Base-by-base conservation (phyloP, 2,888 invertebrate genomes). In the Encarsia formosa region DNA sequence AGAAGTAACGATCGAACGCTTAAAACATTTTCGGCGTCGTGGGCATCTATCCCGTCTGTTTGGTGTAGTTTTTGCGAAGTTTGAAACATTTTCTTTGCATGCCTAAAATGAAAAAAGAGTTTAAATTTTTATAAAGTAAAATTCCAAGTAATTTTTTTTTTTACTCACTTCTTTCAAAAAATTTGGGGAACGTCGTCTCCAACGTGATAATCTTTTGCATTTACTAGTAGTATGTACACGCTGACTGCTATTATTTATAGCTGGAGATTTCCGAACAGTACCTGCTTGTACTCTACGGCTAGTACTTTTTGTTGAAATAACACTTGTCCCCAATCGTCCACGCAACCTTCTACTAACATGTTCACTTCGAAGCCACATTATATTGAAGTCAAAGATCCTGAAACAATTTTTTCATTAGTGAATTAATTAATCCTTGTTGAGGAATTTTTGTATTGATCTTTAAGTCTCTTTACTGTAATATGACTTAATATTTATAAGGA, bases 331-430 rank as follows among this genome's bases (percentile, higher is more conserved):
- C 45, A 71, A 62, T 57, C 73, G 70, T 49, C 71, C 72, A 49
- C 73, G 68, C 58, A 73, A 68, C 63, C 73, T 70, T 61, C 73
- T 63, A 58, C 72, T 66, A 24, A 70, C 67, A 61, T 72, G 71
- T 54, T 73, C 72, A 52, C 73, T 73, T 67, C 73, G 63, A 57
- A 73, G 61, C 73, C 73, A 72, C 73, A 73, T 73, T 63, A 67
- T 68, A 61, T 56, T 56, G 34, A 56, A 51, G 60, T 59, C 63
- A 65, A 56, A 54, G 57, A 26, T 38, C 62, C 68, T 68, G 54
- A 29, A 59, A 60, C 8, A 44, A 39, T 29, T 4, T n/a, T n/a
- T n/a, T n/a, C n/a, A n/a, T n/a, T n/a, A n/a, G n/a, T n/a, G n/a
- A n/a, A n/a, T n/a, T n/a, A n/a, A n/a, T n/a, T n/a, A n/a, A n/a